Base-by-base conservation (phyloP, 2,113 vertebrate species). In the Lepus europaeus region DNA sequence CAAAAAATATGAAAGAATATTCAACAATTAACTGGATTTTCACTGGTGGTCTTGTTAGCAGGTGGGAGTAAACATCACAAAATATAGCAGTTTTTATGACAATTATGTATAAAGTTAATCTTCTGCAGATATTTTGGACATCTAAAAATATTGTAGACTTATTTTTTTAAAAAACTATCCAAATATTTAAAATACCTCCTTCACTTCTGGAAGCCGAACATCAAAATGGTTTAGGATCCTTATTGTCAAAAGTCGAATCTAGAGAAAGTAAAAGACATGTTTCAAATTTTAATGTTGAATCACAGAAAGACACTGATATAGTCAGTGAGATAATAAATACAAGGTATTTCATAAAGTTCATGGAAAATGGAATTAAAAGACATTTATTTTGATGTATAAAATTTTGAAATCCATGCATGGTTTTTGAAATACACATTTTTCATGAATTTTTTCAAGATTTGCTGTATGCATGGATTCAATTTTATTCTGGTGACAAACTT, bases 201-300 rank as follows among this genome's bases (percentile, higher is more conserved):
- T 19, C 61, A 94, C 91, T 29, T 96, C 69, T 1, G 98, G 98
- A 97, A 99, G 98, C 16, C 84, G 97, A 31, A 98, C 97, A 89
- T 99, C 98, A 97, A 99, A 99, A 96, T 99, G 99, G 88, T 98
- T 99, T 96, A 99, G 98, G 96, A 99, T 99, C 97, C 99, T 98
- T 97, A 99, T 77, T 4, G 99, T 99, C 97, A 99, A 97, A 3
- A 99, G 98, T 7, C 99, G 99, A 93, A 99, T 98, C 99, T 99
- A 96, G 79, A 73, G 22, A 84, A 76, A 89, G 91, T 16, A 74
- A 85, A 97, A 96, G 72, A 11, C 4, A 25, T 0, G 64, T 89
- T 82, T 91, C 64, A 95, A 90, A 89, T 5, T 51, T 27, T 13
- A 74, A 56, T 14, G 63, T 56, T 79, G 61, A 82, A 56, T 9